Conservation (phyloP, 2,888 invertebrate species). For the Sepioteuthis lessoniana region DNA sequence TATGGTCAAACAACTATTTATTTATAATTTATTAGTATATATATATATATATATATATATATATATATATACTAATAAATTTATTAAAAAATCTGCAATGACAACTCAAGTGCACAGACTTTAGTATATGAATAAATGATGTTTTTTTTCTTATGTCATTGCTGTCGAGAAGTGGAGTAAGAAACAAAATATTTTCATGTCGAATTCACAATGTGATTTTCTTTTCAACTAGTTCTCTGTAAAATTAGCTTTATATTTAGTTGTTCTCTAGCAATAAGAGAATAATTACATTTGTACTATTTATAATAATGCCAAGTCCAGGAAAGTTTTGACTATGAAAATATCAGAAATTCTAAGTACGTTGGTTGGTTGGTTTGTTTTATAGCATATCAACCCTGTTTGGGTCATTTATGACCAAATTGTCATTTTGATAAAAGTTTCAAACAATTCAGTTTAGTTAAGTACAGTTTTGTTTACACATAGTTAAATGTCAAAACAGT, state of each 20-base stretch:
- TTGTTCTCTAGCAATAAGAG: background rate
- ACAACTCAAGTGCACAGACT: background rate
- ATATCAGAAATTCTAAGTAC: no score
- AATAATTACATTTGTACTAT: background rate
- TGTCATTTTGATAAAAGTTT: no score
- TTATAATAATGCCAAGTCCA: background rate
- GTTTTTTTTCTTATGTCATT: background rate
- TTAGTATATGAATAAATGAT: background rate
- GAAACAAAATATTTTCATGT: background rate
- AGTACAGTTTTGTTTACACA: no score
- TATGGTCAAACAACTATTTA: no score
- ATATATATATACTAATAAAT: no score
- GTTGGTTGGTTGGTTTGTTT: no score
- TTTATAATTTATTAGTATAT: no score
- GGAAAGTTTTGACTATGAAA: background rate
- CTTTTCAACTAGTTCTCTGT: background rate
- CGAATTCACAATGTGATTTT: background rate
- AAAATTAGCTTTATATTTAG: background rate
- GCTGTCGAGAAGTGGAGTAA: background rate
- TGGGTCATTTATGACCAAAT: no score
- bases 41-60: no score
- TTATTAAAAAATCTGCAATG: background rate
- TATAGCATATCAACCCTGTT: no score
- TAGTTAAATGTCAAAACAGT: no score
- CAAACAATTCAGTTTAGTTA: no score